Percentiles rank a stretch among this genome's conserved stretches.
These are phyloP conservation scores for Ormyrus rosae DNA, from an alignment of 2,888 invertebrate species.

Conservation along the genomic window DNA sequence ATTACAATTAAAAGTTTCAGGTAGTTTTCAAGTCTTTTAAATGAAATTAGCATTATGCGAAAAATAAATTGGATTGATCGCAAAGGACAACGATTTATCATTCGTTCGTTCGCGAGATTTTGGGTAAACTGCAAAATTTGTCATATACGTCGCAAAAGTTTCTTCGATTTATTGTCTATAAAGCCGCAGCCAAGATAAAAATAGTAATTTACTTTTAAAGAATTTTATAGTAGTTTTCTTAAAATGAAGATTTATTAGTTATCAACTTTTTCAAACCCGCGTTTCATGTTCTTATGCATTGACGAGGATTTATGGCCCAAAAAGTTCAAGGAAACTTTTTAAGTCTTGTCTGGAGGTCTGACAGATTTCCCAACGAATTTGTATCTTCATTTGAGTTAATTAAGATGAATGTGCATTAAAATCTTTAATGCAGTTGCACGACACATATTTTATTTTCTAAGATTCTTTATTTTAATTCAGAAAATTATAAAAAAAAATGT, in stretches of 20 bases:
- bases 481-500: too few relatives aligned
- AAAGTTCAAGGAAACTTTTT: constrained; percentile 43
- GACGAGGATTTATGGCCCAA: constrained; percentile 50
- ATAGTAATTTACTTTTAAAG: not conserved
- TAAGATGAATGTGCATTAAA: constrained; percentile 32
- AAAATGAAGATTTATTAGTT: constrained; percentile 36
- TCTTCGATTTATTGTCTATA: too few relatives aligned
- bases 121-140: not conserved
- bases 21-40: constrained; percentile 33
- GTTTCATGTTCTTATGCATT: constrained; percentile 39
- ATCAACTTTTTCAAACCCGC: constrained; percentile 38
- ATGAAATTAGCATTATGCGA: constrained; percentile 34
- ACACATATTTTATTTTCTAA: not conserved
- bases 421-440: not conserved
- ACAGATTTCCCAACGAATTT: constrained; percentile 42
- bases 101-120: not conserved
- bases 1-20: constrained; percentile 46
- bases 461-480: too few relatives aligned
- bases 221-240: constrained; percentile 5
- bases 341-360: constrained; percentile 18
- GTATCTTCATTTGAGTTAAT: constrained; percentile 46
- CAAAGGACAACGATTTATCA: not conserved
- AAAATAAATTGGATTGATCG: constrained; percentile 31
- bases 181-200: not conserved
- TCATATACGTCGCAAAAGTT: not conserved